phyloP scores from a whole-genome alignment of 2,113 vertebrate species.

The Megaceryle maxima region DNA sequence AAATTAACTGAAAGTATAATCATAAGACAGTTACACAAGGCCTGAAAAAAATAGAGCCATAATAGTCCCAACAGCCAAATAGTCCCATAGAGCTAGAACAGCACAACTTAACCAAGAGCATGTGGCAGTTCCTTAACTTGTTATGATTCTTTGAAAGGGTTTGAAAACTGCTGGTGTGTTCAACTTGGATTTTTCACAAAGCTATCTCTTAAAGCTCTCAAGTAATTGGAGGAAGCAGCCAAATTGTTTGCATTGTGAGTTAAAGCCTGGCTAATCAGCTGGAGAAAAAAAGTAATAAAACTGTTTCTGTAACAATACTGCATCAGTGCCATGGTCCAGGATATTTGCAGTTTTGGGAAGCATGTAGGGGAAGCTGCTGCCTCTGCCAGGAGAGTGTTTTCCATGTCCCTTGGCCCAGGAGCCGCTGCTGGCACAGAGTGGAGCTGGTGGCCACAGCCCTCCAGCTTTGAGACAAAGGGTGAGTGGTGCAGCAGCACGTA shows the following conservation, averaged over 20 bases:
- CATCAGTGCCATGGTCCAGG: accelerated
- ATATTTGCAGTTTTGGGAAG: background rate
- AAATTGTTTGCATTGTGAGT: background rate
- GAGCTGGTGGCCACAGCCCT: background rate
- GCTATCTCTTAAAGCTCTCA: background rate
- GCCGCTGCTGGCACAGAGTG: background rate
- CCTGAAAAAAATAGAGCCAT: background rate
- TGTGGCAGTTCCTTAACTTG: background rate
- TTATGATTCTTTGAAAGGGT: background rate
- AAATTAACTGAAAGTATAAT: background rate
- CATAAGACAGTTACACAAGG: background rate
- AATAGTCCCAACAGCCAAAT: no score
- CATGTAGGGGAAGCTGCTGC: background rate
- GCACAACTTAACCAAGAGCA: background rate
- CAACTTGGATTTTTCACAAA: background rate
- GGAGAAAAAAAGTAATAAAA: background rate
- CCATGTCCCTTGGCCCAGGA: background rate
- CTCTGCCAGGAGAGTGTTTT: background rate
- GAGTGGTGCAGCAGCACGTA: background rate
- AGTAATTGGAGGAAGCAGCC: background rate
- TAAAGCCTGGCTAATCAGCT: background rate
- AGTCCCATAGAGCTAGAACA: background rate
- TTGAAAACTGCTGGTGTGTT: background rate
- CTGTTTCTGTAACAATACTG: background rate
- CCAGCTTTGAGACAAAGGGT: background rate